Evolutionary conservation across 2,797 vertebrate genomes (phyloP).

Genomic region (Sternarchorhynchus goeldii): DNA sequence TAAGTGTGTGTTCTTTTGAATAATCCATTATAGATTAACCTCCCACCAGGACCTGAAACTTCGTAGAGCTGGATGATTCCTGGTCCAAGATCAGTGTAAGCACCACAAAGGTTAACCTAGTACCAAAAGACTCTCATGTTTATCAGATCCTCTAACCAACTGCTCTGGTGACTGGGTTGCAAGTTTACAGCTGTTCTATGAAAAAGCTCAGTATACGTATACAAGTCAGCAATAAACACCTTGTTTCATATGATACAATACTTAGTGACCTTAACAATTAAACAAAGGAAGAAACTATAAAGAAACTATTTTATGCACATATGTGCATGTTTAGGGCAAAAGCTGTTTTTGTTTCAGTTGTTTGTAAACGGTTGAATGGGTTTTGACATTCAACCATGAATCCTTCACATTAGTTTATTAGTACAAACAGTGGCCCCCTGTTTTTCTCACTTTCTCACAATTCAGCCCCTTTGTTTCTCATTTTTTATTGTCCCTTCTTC

Average conservation of each 20-base stretch:
- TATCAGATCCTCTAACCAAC: too few species aligned
- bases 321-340: neutral
- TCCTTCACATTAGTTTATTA: neutral
- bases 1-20: slow-evolving; percentile 6
- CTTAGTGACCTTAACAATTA: too few species aligned
- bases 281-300: neutral
- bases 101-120: neutral
- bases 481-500: too few species aligned
- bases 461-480: neutral
- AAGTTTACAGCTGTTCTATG: too few species aligned
- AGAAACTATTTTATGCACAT: neutral
- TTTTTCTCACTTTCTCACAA: neutral
- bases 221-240: too few species aligned
- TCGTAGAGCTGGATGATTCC: neutral
- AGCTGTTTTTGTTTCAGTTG: neutral
- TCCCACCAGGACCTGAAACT: neutral
- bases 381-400: neutral
- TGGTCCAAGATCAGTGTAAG: neutral
- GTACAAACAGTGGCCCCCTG: neutral
- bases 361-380: neutral
- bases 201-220: too few species aligned
- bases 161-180: too few species aligned
- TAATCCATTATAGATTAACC: slow-evolving; percentile 25
- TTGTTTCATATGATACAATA: too few species aligned
- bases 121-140: neutral